Base-by-base conservation (phyloP, 37 sponge, comb jelly and placozoan species). In the Eunapius fragilis region DNA sequence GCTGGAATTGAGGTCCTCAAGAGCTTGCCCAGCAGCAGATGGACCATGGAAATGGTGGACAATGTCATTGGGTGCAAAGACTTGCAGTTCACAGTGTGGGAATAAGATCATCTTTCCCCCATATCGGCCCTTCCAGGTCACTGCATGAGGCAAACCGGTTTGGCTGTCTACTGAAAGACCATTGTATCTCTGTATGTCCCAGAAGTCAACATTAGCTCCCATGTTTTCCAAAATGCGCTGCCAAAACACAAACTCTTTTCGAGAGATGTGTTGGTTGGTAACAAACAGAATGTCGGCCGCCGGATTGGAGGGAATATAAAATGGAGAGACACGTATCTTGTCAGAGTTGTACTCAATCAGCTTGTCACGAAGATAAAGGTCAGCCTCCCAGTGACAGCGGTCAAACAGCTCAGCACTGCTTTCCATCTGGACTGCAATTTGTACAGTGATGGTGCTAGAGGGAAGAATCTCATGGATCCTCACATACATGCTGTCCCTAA, bases 241-340 rank as follows among this genome's bases (percentile, higher is more conserved):
- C 95, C 95, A 94, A 36, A 90, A 91, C n/a, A 89, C 79, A 78
- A 91, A 94, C 77, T 94, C 92, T 27, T 89, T 88, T 69, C 92
- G 45, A 10, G 76, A 78, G 45, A 95, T 92, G 28, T 27, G 19
- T 24, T 91, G 70, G 68, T 78, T 37, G 2, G 93, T 95, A 36
- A 95, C 75, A 87, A 92, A 86, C 45, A 95, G 82, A 10, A 92
- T 69, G 34, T 95, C 93, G 22, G 90, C 90, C 31, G 85, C 31
- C 25, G 96, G 96, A 33, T 92, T 80, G 31, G 36, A 69, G 30
- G 93, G 90, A 13, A 86, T 77, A 74, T 89, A 91, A 70, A 91
- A 89, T 30, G 95, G 92, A 26, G 95, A 73, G 11, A 91, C 90
- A 31, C 95, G 89, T n/a, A 94, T 86, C 32, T 77, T 86, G 31